A percentile compares a stretch with the other conserved stretches of the same genome.
phyloP scores from a whole-genome alignment of 2,797 vertebrate genomes.

The Pangasius macronema region DNA sequence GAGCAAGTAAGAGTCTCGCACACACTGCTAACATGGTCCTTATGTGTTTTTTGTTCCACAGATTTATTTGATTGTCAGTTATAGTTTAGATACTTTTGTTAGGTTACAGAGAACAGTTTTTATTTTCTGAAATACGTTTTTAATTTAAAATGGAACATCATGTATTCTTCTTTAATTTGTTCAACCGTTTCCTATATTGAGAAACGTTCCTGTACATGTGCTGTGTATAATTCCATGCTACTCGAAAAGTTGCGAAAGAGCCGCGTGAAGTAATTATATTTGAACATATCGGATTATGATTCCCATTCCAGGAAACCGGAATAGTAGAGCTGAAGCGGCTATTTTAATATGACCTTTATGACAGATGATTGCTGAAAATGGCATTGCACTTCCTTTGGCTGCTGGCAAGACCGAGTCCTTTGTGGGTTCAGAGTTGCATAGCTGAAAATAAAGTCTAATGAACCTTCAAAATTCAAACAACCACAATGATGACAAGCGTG shows the following conservation, averaged over 20 bases:
- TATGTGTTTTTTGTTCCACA: background rate
- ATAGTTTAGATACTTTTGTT: background rate
- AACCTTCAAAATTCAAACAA: background rate
- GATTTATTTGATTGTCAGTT: background rate
- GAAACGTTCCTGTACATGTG: background rate
- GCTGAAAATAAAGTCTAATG: background rate
- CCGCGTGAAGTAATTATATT: background rate
- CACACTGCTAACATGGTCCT: background rate
- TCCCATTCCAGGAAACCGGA: background rate
- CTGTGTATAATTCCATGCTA: background rate
- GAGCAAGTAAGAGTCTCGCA: conserved; percentile 85
- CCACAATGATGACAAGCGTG: background rate
- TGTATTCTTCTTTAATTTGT: background rate
- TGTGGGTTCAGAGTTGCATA: background rate
- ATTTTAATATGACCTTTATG: background rate
- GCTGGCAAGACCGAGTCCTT: background rate
- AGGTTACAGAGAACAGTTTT: background rate
- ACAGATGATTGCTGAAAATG: background rate
- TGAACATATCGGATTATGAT: no score
- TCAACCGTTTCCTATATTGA: background rate
- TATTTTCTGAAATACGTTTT: background rate
- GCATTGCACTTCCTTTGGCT: background rate
- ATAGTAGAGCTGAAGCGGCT: background rate
- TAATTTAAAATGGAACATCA: background rate
- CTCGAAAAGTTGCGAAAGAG: background rate